Evolutionary conservation across 2,113 vertebrate genomes (phyloP).

Genomic region (Apistogramma diplotaenia): DNA sequence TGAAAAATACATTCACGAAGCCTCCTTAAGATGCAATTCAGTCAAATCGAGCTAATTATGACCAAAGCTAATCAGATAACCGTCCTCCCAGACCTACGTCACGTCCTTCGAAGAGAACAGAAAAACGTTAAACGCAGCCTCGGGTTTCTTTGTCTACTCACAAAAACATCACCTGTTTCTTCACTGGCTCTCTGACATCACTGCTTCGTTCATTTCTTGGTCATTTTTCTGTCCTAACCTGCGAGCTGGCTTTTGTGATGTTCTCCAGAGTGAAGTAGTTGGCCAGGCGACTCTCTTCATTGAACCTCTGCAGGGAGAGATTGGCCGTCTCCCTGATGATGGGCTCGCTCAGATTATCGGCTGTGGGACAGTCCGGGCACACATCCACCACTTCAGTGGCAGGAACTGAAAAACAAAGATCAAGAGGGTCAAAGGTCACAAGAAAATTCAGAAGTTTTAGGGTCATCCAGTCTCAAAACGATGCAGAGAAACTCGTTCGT

Average conservation of each 20-base stretch:
- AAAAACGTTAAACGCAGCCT: neutral
- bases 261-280: conserved; percentile 60
- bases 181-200: neutral
- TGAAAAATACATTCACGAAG: conserved; percentile 2
- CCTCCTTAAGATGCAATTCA: neutral
- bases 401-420: conserved; percentile 39
- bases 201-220: neutral
- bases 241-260: conserved; percentile 56
- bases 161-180: neutral
- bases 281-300: conserved; percentile 42
- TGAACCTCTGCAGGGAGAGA: conserved; percentile 62
- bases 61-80: neutral
- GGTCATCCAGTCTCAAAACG: neutral
- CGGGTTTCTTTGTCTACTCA: neutral
- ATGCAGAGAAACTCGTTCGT: neutral
- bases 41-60: neutral
- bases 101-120: neutral
- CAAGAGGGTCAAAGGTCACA: neutral
- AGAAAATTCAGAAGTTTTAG: neutral
- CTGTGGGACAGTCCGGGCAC: conserved; percentile 61
- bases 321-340: conserved; percentile 51
- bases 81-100: neutral
- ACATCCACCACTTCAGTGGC: neutral
- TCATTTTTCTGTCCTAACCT: conserved; percentile 33
- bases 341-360: conserved; percentile 35